Percentiles rank a stretch among this genome's conserved stretches.
These are phyloP conservation scores for Sebastes baramenuke DNA, from an alignment of 2,797 vertebrate genomes.

Conservation along the genomic window DNA sequence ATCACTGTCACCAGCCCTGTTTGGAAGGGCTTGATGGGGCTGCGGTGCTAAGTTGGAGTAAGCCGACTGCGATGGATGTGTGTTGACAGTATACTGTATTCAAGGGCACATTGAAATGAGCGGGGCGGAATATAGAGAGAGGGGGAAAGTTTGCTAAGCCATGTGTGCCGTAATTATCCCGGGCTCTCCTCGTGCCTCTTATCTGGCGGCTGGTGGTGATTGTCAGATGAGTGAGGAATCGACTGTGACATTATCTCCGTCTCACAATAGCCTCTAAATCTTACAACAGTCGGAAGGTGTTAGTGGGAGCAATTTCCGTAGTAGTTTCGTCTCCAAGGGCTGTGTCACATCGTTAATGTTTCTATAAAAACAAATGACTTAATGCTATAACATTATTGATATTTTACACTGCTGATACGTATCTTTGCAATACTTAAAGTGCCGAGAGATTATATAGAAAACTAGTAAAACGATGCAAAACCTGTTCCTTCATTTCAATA, in stretches of 20 bases:
- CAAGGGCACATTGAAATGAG: constrained; percentile 86
- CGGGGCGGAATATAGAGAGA: constrained; percentile 23
- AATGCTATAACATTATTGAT: not conserved
- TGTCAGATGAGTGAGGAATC: constrained; percentile 69
- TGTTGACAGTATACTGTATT: constrained; percentile 84
- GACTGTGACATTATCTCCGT: constrained; percentile 61
- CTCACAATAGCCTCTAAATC: constrained; percentile 41
- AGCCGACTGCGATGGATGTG: constrained; percentile 79
- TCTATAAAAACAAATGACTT: not conserved
- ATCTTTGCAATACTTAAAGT: not conserved
- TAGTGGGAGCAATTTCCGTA: constrained; percentile 15
- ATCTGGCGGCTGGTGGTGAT: constrained; percentile 70
- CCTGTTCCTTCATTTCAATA: not conserved
- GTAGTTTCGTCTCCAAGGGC: not conserved
- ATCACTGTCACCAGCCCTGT: constrained; percentile 85
- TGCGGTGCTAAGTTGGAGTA: constrained; percentile 80
- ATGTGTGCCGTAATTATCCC: constrained; percentile 77
- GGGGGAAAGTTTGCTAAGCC: constrained; percentile 77
- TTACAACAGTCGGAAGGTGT: constrained; percentile 41
- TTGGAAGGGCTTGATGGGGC: constrained; percentile 80
- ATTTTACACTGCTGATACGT: not conserved
- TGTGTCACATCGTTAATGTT: constrained; percentile 8
- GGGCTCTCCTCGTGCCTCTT: constrained; percentile 66
- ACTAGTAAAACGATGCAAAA: not conserved
- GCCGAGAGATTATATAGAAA: not conserved